Evolutionary conservation across 2,888 invertebrate genomes (phyloP), one percentile per base, ranked within the genome.

Genomic region (Caenorhabditis afra): DNA sequence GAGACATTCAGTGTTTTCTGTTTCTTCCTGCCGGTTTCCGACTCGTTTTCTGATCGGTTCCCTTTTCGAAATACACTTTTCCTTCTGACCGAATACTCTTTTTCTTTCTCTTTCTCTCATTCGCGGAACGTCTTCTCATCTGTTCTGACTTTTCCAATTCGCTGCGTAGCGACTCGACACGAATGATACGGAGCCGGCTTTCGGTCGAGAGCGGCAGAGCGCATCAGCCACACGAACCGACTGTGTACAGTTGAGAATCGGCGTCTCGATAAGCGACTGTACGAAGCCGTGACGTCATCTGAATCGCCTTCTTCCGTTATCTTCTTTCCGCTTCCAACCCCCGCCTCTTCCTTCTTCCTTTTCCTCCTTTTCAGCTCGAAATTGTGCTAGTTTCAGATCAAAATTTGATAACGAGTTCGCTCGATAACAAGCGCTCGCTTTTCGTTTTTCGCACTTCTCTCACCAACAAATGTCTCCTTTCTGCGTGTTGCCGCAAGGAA

Each of bases 321-420:
- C 22, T 14, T 23, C 29, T 14, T 10, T 59, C 49, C 50, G 50
- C 14, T n/a, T n/a, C n/a, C 22, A 22, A 37, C 44, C 35, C 45
- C 16, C 45, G n/a, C 20, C 47, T 59, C 50, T 61, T 44, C 47
- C 59, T 70, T 44, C 55, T 45, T 70, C 62, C 59, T 12, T 61
- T 70, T 44, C 55, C 35, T 70, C 62, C 59, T 12, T 61, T 61
- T 53, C 61, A 71, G 71, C 53, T 71, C 71, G 61, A 55, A 37
- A 37, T 14, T 70, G 16, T 61, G 59, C 44, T 23, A 20, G 44
- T 70, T 70, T 61, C 55, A 71, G 62, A 62, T 62, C 70, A 70
- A 57, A 14, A 57, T 18, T 10, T 57, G 57, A 57, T 61, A 47
- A 45, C n/a, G 20, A 49, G 37, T 66, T 47, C 12, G n/a, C n/a